Percentiles rank a stretch among this genome's conserved stretches.
Evolutionary conservation across 2,797 vertebrate species (phyloP).

Genomic region (Cygnus olor): DNA sequence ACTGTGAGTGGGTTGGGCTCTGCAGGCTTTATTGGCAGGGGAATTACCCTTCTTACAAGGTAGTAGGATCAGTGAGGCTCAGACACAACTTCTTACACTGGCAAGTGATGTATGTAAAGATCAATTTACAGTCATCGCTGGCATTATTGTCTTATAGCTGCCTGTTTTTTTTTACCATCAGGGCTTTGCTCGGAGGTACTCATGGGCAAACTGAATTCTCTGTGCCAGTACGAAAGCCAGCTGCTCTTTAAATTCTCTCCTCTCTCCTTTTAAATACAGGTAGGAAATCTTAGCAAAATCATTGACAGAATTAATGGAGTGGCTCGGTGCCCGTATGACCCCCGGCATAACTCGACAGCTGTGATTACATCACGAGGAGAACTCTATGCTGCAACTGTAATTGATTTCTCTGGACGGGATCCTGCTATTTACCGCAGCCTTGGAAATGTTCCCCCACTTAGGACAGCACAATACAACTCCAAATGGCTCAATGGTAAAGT

Average conservation of each 20-base stretch:
- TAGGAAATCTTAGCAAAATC: conserved; percentile 91
- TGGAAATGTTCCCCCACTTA: conserved; percentile 91
- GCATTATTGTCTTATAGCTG: background rate
- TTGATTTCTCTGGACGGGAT: conserved; percentile 97
- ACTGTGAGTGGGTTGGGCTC: background rate
- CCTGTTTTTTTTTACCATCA: background rate
- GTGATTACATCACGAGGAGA: conserved; percentile 96
- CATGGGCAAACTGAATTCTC: background rate
- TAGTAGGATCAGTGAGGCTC: background rate
- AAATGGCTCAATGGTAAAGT: conserved; percentile 97
- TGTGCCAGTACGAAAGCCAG: background rate
- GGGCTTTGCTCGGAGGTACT: background rate
- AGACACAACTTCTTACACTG: background rate
- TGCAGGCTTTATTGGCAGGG: background rate
- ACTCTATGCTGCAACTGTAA: conserved; percentile 96
- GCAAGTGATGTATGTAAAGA: background rate
- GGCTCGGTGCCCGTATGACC: conserved; percentile 96
- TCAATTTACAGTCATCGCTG: background rate
- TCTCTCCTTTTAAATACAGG: conserved; percentile 78
- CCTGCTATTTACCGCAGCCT: conserved; percentile 98
- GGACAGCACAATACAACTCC: conserved; percentile 98
- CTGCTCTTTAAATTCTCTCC: background rate
- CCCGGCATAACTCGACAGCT: conserved; percentile 96
- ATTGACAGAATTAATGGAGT: conserved; percentile 95
- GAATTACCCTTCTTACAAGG: background rate